Evolutionary conservation across 1,140 invertebrate genomes (phyloP), one percentile per base, ranked within the genome.

Genomic region (Nautilus pompilius): DNA sequence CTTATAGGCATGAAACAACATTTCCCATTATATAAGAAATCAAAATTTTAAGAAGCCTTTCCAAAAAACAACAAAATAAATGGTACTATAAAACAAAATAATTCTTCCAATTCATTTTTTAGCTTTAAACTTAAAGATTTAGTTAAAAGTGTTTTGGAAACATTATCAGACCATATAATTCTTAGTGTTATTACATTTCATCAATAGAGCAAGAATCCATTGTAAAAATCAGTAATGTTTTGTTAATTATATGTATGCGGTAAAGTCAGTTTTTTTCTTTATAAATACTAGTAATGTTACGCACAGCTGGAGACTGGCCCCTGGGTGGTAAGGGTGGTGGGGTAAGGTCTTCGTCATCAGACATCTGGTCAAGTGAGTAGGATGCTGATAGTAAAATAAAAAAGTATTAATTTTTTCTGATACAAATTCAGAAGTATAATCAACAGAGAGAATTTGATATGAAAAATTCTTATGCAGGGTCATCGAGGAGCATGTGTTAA

Each of bases 351-450:
- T 83, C 81, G 53, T 82, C 81, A 72, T 83, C 81, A 6, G 79
- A 79, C 77, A 82, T 75, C 49, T 79, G 75, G 68, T 82, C 80
- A 6, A 81, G 58, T 4, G 77, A 80, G 65, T 80, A 81, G 1
- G 71, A 62, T 20, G 66, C 71, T 71, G 51, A 33, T 64, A 63
- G 46, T n/a, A 58, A 55, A 32, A 55, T 24, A 56, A 41, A 17
- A 36, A 30, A 55, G n/a, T n/a, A n/a, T n/a, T n/a, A 58, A 10
- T 59, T 20, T 34, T 22, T 57, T 22, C 53, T 55, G 20, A 28
- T 5, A 55, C 20, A 28, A 30, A 48, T 17, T 48, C 24, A 48
- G n/a, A 17, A 20, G 24, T 2, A 48, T 48, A 17, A 48, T 48
- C 45, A 20, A 8, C 45, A 48, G 24, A 3, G 8, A 48, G 2